Evolutionary conservation across 2,113 vertebrate species (phyloP).

Genomic region (Miniopterus natalensis): DNA sequence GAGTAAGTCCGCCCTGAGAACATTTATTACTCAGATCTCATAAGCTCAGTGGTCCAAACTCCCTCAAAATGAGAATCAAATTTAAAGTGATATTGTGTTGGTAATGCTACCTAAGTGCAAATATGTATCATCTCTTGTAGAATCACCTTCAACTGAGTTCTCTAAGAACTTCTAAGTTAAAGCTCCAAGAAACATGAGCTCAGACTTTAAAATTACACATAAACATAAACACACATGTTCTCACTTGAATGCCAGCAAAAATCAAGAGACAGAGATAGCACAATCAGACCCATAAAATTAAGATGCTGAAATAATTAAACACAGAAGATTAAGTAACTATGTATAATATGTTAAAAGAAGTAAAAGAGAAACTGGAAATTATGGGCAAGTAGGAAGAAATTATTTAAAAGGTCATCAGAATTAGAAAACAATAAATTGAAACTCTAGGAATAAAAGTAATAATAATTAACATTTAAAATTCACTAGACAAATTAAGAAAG

Average conservation of each 20-base stretch:
- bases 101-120: not conserved
- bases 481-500: not conserved
- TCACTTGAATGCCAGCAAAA: not conserved
- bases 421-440: conserved; percentile 20
- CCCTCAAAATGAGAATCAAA: not conserved
- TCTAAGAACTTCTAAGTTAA: not conserved
- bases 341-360: not conserved
- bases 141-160: not conserved
- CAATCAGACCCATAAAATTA: not conserved
- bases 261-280: not conserved
- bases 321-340: not conserved
- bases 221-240: not conserved
- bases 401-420: not conserved
- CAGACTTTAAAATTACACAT: not conserved
- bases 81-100: not conserved
- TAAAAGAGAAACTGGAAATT: conserved; percentile 1
- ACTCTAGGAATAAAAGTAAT: not conserved
- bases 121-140: not conserved
- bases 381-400: not conserved
- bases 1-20: not conserved
- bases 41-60: not conserved
- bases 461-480: not conserved
- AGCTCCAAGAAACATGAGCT: not conserved
- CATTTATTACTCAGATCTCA: not conserved
- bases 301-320: not conserved